phyloP scores from a whole-genome alignment of 2,113 vertebrate genomes.

The Ailuropoda melanoleuca region DNA sequence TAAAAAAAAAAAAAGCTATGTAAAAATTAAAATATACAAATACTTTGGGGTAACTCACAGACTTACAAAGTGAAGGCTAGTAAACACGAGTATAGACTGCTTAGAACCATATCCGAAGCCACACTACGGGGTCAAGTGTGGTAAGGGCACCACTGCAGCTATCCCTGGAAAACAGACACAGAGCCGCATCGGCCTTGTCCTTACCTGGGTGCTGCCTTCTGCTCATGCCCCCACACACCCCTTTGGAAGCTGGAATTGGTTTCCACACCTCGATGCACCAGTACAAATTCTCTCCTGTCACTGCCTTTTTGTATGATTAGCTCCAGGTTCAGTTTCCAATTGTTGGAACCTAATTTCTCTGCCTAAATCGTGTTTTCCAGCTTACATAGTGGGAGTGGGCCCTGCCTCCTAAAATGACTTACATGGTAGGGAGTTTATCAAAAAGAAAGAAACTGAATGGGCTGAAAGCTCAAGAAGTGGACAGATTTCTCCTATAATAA shows the following conservation, averaged over 20 bases:
- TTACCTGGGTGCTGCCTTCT: accelerated
- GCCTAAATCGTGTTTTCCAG: neutral
- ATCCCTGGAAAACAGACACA: neutral
- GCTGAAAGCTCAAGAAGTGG: neutral
- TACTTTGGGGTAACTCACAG: neutral
- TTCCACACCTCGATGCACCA: neutral
- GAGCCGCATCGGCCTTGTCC: accelerated
- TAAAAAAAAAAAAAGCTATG: neutral
- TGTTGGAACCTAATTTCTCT: neutral
- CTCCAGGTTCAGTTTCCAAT: neutral
- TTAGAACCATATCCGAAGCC: neutral
- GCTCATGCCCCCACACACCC: accelerated
- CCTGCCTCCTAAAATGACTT: neutral
- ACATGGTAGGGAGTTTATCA: neutral
- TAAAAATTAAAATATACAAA: neutral
- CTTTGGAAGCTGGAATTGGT: neutral
- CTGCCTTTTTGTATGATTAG: neutral
- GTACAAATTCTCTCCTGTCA: neutral
- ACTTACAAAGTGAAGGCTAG: neutral
- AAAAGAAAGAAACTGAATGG: neutral
- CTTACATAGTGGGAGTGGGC: neutral
- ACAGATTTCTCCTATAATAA: neutral
- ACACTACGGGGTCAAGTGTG: neutral
- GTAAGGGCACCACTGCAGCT: neutral
- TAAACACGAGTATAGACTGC: neutral